Conservation (phyloP, 2,888 invertebrate species). For the Drosophila recens region DNA sequence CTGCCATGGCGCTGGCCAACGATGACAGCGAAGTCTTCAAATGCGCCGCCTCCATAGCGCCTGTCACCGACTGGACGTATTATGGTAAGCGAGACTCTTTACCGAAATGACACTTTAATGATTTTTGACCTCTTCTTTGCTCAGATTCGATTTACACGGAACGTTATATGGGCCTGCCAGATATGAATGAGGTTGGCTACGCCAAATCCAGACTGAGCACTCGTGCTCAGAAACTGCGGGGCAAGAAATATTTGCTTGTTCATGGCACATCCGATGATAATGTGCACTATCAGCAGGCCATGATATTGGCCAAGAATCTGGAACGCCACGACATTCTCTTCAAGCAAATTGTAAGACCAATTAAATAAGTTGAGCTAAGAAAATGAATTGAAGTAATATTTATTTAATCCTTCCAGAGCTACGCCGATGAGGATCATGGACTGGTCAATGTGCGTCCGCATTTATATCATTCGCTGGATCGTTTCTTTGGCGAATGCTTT, state of each 20-base stretch:
- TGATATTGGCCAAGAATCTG: slow-evolving; percentile 94
- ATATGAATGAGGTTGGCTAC: slow-evolving; percentile 91
- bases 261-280: slow-evolving; percentile 98
- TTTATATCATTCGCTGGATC: slow-evolving; percentile 94
- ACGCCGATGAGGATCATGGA: slow-evolving; percentile 97
- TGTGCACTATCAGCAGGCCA: slow-evolving; percentile 98
- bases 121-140: background rate
- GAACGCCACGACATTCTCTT: slow-evolving; percentile 95
- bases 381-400: background rate
- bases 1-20: slow-evolving; percentile 93
- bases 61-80: slow-evolving; percentile 98
- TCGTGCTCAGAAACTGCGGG: slow-evolving; percentile 88
- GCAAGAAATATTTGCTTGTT: slow-evolving; percentile 94
- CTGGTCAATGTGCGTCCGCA: slow-evolving; percentile 93
- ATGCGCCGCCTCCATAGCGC: slow-evolving; percentile 97
- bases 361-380: too few species aligned
- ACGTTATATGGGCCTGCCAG: slow-evolving; percentile 96
- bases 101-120: background rate
- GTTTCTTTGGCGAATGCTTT: slow-evolving; percentile 88
- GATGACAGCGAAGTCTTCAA: slow-evolving; percentile 92
- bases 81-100: slow-evolving; percentile 89
- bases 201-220: slow-evolving; percentile 91
- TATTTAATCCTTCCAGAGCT: slow-evolving; percentile 88
- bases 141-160: slow-evolving; percentile 98
- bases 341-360: slow-evolving; percentile 92